These are phyloP conservation scores for Nyctibius bracteatus DNA, from an alignment of 2,113 vertebrate species.

Conservation along the genomic window DNA sequence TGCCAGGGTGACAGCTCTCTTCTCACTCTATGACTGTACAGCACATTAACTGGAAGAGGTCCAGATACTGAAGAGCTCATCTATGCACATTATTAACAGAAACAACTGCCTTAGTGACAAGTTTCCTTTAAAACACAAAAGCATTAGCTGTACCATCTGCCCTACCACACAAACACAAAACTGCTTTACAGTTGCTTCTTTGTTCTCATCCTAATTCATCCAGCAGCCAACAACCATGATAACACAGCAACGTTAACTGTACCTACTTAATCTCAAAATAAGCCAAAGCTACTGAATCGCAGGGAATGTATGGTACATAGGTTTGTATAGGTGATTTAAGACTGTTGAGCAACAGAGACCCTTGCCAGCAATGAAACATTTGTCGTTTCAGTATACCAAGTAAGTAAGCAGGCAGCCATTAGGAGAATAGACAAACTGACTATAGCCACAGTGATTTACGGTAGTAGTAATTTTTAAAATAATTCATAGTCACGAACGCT, in stretches of 20 bases:
- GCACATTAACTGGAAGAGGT: not conserved
- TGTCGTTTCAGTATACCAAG: not conserved
- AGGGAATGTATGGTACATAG: not conserved
- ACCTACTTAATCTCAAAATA: not conserved
- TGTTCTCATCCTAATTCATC: not conserved
- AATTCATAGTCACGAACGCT: not conserved
- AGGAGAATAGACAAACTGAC: not conserved
- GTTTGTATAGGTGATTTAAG: not conserved
- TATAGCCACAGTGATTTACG: not conserved
- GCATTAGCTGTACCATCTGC: not conserved
- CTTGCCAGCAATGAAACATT: not conserved
- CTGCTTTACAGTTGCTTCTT: not conserved
- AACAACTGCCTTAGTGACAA: not conserved
- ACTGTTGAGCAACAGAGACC: not conserved
- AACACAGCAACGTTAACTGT: not conserved
- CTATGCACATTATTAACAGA: not conserved
- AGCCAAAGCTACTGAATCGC: not conserved
- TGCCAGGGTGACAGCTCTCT: not conserved
- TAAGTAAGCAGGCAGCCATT: not conserved
- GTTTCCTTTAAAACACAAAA: not conserved
- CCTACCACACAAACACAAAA: not conserved
- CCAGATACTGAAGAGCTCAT: not conserved
- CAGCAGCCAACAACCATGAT: not conserved
- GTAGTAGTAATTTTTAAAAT: not conserved
- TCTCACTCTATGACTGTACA: not conserved